These are phyloP conservation scores for Protonemura montana DNA, from an alignment of 2,888 invertebrate genomes.

Conservation along the genomic window DNA sequence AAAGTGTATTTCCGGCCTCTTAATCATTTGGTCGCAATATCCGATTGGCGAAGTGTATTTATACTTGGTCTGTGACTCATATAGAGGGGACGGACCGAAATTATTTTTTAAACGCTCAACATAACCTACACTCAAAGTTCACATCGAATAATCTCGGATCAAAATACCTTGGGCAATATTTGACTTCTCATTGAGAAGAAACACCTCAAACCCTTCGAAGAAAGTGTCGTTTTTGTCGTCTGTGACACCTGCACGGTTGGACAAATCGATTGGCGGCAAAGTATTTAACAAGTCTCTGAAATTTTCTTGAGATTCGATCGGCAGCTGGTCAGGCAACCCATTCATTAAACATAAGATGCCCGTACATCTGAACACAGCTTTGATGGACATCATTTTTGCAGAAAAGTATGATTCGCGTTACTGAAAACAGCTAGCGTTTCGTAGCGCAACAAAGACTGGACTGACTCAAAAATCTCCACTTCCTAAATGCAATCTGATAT, in stretches of 20 bases:
- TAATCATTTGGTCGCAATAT: too few species aligned
- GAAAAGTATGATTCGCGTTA: background rate
- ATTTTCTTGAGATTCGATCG: background rate
- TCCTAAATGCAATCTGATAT: background rate
- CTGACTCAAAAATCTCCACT: background rate
- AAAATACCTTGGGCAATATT: background rate
- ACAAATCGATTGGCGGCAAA: background rate
- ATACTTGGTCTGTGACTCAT: too few species aligned
- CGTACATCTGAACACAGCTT: background rate
- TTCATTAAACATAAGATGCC: background rate
- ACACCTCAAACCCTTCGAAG: background rate
- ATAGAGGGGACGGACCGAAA: too few species aligned
- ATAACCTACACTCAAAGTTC: background rate
- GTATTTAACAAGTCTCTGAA: background rate
- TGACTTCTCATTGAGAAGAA: background rate
- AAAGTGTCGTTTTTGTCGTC: background rate
- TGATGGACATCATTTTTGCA: background rate
- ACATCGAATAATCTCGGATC: too few species aligned
- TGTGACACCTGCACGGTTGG: background rate
- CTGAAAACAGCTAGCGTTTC: background rate
- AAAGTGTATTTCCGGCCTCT: too few species aligned
- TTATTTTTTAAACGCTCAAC: too few species aligned
- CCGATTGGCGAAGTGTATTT: too few species aligned
- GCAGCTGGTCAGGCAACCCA: background rate
- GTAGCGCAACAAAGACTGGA: background rate